A percentile compares a stretch with the other conserved stretches of the same genome.
Evolutionary conservation across 2,797 vertebrate species (phyloP).

Genomic region (Knipowitschia caucasica): DNA sequence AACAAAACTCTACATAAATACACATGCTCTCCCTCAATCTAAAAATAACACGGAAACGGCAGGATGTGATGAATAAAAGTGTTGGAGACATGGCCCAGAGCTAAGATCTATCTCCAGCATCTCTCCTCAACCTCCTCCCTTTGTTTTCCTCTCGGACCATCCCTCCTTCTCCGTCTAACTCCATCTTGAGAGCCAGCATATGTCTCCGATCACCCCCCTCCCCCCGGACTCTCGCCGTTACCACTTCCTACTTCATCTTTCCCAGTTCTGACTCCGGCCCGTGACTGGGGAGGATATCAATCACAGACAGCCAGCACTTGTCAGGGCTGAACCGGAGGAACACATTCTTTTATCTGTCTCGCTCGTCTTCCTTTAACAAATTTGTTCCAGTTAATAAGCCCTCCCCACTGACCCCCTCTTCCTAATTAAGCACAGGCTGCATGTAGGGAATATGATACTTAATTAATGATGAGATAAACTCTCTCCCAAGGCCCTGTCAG

Average conservation of each 20-base stretch:
- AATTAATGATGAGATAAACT: slow-evolving; percentile 99
- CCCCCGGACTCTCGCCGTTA: slow-evolving; percentile 80
- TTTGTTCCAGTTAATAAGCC: slow-evolving; percentile 99
- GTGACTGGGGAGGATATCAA: slow-evolving; percentile 95
- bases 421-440: slow-evolving; percentile 98
- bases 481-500: slow-evolving; percentile 97
- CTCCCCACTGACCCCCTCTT: slow-evolving; percentile 98
- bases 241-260: slow-evolving; percentile 63
- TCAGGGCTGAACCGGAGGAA: slow-evolving; percentile 80
- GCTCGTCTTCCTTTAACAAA: slow-evolving; percentile 94
- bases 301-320: slow-evolving; percentile 88
- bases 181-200: slow-evolving; percentile 80
- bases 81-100: slow-evolving; percentile 39
- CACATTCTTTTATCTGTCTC: slow-evolving; percentile 68
- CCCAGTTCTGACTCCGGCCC: slow-evolving; percentile 67
- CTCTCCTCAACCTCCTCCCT: slow-evolving; percentile 45
- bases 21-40: slow-evolving; percentile 40
- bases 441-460: slow-evolving; percentile 99
- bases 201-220: slow-evolving; percentile 96
- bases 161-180: slow-evolving; percentile 67
- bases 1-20: slow-evolving; percentile 14
- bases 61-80: slow-evolving; percentile 49
- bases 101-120: slow-evolving; percentile 54
- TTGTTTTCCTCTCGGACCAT: slow-evolving; percentile 65
- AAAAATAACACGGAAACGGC: slow-evolving; percentile 60